Base-by-base conservation (phyloP, 2,888 invertebrate genomes). In the Stenoptilia bipunctidactyla region DNA sequence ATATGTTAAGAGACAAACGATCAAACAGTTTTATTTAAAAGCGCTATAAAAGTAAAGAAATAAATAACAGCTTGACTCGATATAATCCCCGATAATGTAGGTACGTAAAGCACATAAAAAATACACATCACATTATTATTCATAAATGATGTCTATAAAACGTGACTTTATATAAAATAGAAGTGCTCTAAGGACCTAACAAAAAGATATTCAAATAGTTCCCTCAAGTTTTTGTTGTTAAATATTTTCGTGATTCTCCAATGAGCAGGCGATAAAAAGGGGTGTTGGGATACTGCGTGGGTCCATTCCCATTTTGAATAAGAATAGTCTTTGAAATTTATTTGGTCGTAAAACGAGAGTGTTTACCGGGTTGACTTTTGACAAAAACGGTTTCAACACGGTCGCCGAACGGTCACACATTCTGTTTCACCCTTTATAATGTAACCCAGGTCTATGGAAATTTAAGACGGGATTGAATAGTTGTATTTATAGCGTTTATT, bases 311-410 rank as follows among this genome's bases (percentile, higher is more conserved):
- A 61, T 82, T 83, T 82, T 83, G 79, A 83, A 83, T 83, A 66
- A 82, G 80, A 83, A 83, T 83, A 75, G 82, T 75, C 70, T 77
- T 79, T 61, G 65, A 76, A 82, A 83, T 82, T 82, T 83, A 83
- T 83, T 77, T 68, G 74, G 58, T 80, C 80, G 69, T 83, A 83
- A 83, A 82, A 65, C 57, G 56, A 51, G 62, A 65, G 72, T 68
- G 77, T 72, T 76, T 72, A 71, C 61, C 63, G 61, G 61, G 64
- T 60, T 67, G 63, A 68, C 61, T 61, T 67, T 72, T 76, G 74
- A 77, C 79, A 75, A 77, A 75, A 67, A 74, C 61, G 58, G 70
- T 68, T 80, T 79, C 79, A 76, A 75, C 74, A 73, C 46, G 56
- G 55, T 55, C 68, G 63, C 72, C 70, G 72, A 20, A 20, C 20